phyloP scores from a whole-genome alignment of 2,113 vertebrate species.

The Anarhynchus alexandrinus region DNA sequence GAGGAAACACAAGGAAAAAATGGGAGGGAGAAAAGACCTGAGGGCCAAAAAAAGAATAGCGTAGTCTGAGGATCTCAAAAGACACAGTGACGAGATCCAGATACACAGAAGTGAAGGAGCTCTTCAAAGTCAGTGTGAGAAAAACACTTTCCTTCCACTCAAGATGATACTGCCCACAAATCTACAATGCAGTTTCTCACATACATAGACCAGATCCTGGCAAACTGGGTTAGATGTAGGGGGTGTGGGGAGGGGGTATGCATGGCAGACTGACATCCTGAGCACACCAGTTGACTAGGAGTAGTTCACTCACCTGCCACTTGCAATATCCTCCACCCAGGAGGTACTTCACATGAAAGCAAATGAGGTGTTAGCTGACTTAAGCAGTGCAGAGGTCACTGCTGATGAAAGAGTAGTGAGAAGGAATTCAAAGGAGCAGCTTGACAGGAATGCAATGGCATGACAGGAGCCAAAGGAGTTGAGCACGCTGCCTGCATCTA shows the following conservation, averaged over 20 bases:
- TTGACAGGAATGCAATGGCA: slow-evolving; percentile 25
- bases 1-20: not conserved
- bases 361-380: slow-evolving; percentile 55
- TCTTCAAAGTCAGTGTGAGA: not conserved
- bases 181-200: not conserved
- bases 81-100: not conserved
- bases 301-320: slow-evolving; percentile 5
- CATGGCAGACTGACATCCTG: not conserved
- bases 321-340: not conserved
- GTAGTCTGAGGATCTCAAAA: not conserved
- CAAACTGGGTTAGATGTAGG: not conserved
- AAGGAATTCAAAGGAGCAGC: slow-evolving; percentile 36
- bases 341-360: slow-evolving; percentile 46
- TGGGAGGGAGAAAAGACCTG: not conserved
- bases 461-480: not conserved
- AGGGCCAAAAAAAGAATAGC: not conserved
- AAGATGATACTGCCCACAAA: not conserved
- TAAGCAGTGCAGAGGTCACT: slow-evolving; percentile 38
- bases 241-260: not conserved
- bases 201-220: not conserved
- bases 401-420: slow-evolving; percentile 41
- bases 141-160: not conserved
- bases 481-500: not conserved
- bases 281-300: not conserved
- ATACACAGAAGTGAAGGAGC: not conserved